Evolutionary conservation across 2,113 vertebrate genomes (phyloP).

Genomic region (Bubo blakistoni): DNA sequence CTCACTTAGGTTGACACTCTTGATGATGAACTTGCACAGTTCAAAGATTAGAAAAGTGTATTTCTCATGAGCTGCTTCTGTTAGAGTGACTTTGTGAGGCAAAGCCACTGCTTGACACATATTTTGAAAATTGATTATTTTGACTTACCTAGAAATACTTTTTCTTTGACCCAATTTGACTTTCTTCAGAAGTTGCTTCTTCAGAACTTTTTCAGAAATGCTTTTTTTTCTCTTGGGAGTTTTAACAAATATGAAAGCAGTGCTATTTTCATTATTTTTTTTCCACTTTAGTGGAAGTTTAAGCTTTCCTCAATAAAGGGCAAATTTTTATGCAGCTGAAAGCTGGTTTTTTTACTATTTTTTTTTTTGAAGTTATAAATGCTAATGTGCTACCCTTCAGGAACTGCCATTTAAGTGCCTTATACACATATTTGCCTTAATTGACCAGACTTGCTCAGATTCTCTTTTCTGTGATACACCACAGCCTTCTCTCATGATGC

Average conservation of each 20-base stretch:
- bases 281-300: neutral
- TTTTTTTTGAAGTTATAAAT: neutral
- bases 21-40: neutral
- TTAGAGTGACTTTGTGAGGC: neutral
- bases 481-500: neutral
- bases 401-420: neutral
- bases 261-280: neutral
- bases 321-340: neutral
- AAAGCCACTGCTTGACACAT: neutral
- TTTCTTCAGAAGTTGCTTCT: neutral
- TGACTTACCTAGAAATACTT: neutral
- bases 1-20: neutral
- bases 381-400: neutral
- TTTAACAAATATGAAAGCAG: neutral
- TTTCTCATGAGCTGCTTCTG: neutral
- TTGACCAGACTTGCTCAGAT: neutral
- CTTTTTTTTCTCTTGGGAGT: neutral
- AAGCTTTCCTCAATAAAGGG: neutral
- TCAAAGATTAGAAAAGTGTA: neutral
- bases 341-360: rapidly evolving
- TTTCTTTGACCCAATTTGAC: neutral
- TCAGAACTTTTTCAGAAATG: neutral
- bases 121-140: neutral
- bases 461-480: neutral
- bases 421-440: neutral